A percentile compares a stretch with the other conserved stretches of the same genome.
These are phyloP conservation scores for Ephestia elutella DNA, from an alignment of 1,140 invertebrate species.

Conservation along the genomic window DNA sequence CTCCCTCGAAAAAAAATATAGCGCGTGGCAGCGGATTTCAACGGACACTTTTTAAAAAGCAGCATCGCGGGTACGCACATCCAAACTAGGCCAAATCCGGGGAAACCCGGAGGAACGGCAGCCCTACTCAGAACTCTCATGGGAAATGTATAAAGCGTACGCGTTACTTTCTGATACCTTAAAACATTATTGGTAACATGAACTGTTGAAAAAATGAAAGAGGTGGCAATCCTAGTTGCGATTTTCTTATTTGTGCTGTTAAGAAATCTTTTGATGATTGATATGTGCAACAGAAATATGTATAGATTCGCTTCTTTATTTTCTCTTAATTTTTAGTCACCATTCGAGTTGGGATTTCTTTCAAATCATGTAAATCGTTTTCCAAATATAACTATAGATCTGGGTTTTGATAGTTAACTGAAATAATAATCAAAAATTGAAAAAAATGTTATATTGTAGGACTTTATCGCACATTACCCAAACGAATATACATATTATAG, in stretches of 20 bases:
- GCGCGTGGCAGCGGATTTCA: too few relatives aligned
- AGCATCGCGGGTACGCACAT: too few relatives aligned
- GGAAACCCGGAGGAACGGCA: too few relatives aligned
- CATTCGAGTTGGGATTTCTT: conserved; percentile 16
- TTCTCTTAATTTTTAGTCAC: conserved; percentile 21
- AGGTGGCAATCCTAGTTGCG: conserved; percentile 31
- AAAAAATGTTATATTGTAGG: conserved; percentile 14
- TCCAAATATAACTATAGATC: conserved; percentile 26
- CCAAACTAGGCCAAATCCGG: too few relatives aligned
- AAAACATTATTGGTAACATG: too few relatives aligned
- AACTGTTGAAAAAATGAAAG: conserved; percentile 9
- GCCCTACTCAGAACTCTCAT: too few relatives aligned
- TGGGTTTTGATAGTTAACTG: conserved; percentile 27
- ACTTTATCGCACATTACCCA: conserved; percentile 22
- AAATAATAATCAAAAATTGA: conserved; percentile 16
- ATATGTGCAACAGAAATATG: conserved; percentile 35
- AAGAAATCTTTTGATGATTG: conserved; percentile 48
- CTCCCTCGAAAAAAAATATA: too few relatives aligned
- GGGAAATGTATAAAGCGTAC: conserved; percentile 24
- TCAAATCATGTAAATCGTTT: conserved; percentile 17
- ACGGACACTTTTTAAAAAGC: too few relatives aligned
- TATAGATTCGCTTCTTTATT: conserved; percentile 38
- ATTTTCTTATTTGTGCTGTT: conserved; percentile 56
- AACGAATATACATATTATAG: conserved; percentile 30
- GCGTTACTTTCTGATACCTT: conserved; percentile 24